Evolutionary conservation across 2,888 invertebrate species (phyloP).

Genomic region (Rhyacophila evoluta): DNA sequence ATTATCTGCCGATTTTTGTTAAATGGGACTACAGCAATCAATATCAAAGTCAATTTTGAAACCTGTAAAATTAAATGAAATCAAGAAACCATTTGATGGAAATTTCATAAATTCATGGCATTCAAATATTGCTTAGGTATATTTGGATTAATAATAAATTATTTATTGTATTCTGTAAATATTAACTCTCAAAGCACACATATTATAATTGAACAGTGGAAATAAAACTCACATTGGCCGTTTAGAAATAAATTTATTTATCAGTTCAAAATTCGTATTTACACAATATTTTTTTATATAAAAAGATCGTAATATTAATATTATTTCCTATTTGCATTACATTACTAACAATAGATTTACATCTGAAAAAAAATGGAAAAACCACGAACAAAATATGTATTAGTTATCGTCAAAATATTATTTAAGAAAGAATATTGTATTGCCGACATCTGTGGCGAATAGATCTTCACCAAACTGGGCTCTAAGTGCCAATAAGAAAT

Average conservation of each 20-base stretch:
- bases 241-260: constrained; percentile 62
- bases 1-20: too few relatives aligned
- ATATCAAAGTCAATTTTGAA: too few relatives aligned
- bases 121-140: too few relatives aligned
- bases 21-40: too few relatives aligned
- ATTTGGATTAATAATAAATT: too few relatives aligned
- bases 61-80: too few relatives aligned
- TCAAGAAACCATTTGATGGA: too few relatives aligned
- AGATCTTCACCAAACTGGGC: background rate
- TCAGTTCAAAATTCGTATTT: constrained; percentile 73
- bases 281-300: constrained; percentile 58
- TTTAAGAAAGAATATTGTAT: background rate
- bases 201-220: background rate
- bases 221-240: constrained; percentile 36
- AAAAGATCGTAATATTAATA: constrained; percentile 53
- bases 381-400: background rate
- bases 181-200: too few relatives aligned
- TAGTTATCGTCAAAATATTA: background rate
- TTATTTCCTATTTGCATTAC: constrained; percentile 54
- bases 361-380: constrained; percentile 42
- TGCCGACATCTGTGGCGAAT: background rate
- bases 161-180: too few relatives aligned
- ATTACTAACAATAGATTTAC: constrained; percentile 49
- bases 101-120: too few relatives aligned
- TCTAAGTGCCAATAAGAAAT: background rate